Base-by-base conservation (phyloP, 53 echinoderm and acorn worm species). In the Echinarachnius parma region DNA sequence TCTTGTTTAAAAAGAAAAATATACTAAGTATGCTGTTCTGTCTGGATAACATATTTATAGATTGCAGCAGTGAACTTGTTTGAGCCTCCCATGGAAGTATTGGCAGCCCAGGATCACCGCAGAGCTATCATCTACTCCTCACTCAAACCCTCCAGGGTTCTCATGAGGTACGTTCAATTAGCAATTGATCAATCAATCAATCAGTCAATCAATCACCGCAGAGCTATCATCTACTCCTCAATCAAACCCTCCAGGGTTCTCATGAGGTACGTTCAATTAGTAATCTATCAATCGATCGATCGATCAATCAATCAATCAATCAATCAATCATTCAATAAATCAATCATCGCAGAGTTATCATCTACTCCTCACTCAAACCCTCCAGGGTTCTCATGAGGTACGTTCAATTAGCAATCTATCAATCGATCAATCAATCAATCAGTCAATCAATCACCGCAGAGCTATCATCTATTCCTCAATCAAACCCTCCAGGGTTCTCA, bases 101-200 rank as follows among this genome's bases (percentile, higher is more conserved):
- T 78, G 22, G 96, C 96, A 19, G 96, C 96, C 2, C 84, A 87
- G 31, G 90, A 96, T 42, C 96, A 96, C 47, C 64, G 90, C 22
- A 75, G 79, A 48, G 78, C 82, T 25, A 80, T 88, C 33, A 88
- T 96, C 28, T 91, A 82, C 75, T 85, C 85, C 33, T 84, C 83
- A 30, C 75, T 96, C 31, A 81, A 81, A 82, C 81, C 89, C 76
- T 91, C 91, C 48, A 78, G 63, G 63, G 62, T 87, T 9, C 61
- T 80, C 42, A 79, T 79, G 74, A 85, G 85, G 85, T 83, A 77
- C 14, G 25, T n/a, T n/a, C n/a, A n/a, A n/a, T n/a, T n/a, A n/a
- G n/a, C n/a, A n/a, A n/a, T n/a, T n/a, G n/a, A n/a, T n/a, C n/a
- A n/a, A n/a, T n/a, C n/a, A n/a, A n/a, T n/a, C n/a, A n/a, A n/a